phyloP scores from a whole-genome alignment of 2,888 invertebrate genomes.

The Tachina grossa region DNA sequence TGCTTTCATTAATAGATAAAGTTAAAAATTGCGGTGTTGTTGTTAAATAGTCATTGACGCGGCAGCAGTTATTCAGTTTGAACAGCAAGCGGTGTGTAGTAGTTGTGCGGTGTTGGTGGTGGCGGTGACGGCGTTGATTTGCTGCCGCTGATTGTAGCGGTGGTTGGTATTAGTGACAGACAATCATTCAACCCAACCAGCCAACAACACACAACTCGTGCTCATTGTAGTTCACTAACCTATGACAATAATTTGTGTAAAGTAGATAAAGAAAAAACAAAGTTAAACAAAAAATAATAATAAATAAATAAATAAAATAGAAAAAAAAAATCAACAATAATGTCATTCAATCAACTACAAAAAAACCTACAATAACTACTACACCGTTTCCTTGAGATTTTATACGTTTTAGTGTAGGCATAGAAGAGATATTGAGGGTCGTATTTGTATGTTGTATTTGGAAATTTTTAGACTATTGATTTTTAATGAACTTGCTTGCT shows the following conservation, averaged over 20 bases:
- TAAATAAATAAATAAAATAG: slow-evolving; percentile 49
- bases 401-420: neutral
- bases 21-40: slow-evolving; percentile 57
- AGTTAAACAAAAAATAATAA: slow-evolving; percentile 19
- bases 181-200: slow-evolving; percentile 47
- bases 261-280: slow-evolving; percentile 45
- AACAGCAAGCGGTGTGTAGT: neutral
- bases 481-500: too few relatives aligned
- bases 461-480: too few relatives aligned
- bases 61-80: neutral
- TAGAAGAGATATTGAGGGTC: too few relatives aligned
- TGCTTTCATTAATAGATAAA: slow-evolving; percentile 76
- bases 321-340: slow-evolving; percentile 60
- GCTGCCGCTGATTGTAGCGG: slow-evolving; percentile 11
- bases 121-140: slow-evolving; percentile 24
- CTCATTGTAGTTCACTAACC: slow-evolving; percentile 77
- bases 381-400: slow-evolving; percentile 20
- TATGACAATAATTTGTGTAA: slow-evolving; percentile 79
- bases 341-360: slow-evolving; percentile 66
- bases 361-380: slow-evolving; percentile 51
- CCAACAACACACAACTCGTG: slow-evolving; percentile 64
- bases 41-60: slow-evolving; percentile 48
- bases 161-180: slow-evolving; percentile 32
- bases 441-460: too few relatives aligned
- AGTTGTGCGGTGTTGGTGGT: slow-evolving; percentile 33